Base-by-base conservation (phyloP, 2,113 vertebrate species). In the Rutilus rutilus region DNA sequence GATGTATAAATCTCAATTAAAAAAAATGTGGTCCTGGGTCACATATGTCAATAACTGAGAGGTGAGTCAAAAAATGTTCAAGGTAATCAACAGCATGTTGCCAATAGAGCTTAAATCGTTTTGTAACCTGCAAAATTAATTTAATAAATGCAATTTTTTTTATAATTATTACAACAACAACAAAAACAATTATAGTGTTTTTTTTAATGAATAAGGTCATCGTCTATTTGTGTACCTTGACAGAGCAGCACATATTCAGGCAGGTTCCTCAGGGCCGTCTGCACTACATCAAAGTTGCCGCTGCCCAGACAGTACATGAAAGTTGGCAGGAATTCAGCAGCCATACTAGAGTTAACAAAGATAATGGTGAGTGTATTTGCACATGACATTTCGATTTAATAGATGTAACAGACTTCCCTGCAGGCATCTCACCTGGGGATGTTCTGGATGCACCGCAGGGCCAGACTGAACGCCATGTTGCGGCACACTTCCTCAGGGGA, bases 251-350 rank as follows among this genome's bases (percentile, higher is more conserved):
- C 97, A 30, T 98, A 99, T 79, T 99, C 98, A 0, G 98, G 97
- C 86, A 99, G 96, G 90, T 97, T 98, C 92, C 96, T 95, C 85
- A 99, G 93, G 0, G 98, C 97, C 0, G 98, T 99, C 91, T 99
- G 98, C 2, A 97, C 96, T 88, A 99, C 97, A 86, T 99, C 98
- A 0, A 97, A 98, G 94, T 99, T 97, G 1, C 97, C 94, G 82
- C 97, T 99, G 75, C 98, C 97, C 62, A 99, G 94, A 82, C 98
- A 99, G 94, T 96, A 97, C 98, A 99, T 98, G 94, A 97, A 98
- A 0, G 98, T 98, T 36, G 98, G 97, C 82, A 99, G 93, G 92
- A 98, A 99, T 87, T 98, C 97, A 0, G 95, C 96, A 2, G 97
- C 97, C 71, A 97, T 93, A 90, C 98, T 99, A 89, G 19, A 89